phyloP scores from a whole-genome alignment of 2,797 vertebrate genomes.

The Melopsittacus undulatus region DNA sequence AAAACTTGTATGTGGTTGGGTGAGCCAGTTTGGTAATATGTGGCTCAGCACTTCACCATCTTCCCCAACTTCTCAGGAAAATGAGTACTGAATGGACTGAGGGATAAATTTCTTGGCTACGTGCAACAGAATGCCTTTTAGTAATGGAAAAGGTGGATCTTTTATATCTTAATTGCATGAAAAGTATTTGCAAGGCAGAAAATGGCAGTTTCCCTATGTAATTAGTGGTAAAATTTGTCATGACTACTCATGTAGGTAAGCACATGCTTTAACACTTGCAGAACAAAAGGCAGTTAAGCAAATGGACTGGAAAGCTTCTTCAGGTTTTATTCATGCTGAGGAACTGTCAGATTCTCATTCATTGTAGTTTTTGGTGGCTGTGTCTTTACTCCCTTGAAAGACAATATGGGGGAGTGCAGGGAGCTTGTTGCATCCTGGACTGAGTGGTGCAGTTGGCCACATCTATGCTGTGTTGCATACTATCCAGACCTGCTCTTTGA shows the following conservation, averaged over 20 bases:
- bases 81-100: not conserved
- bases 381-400: not conserved
- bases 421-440: not conserved
- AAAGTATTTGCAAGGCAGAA: slow-evolving; percentile 1
- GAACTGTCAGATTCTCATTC: fast-evolving
- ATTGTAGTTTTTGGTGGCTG: not conserved
- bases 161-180: not conserved
- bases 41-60: not conserved
- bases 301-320: not conserved
- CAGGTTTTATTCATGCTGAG: not conserved
- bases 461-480: fast-evolving
- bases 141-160: not conserved
- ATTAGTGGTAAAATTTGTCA: slow-evolving; percentile 6
- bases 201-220: not conserved
- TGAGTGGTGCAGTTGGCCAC: not conserved
- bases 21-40: not conserved
- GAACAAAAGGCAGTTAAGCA: not conserved
- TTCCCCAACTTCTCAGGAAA: not conserved
- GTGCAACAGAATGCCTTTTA: not conserved
- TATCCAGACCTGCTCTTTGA: too few relatives aligned
- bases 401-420: not conserved
- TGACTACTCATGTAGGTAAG: not conserved
- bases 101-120: not conserved
- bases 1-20: not conserved
- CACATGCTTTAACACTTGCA: not conserved